Base-by-base conservation (phyloP, 2,113 vertebrate species). In the Pimephales promelas region DNA sequence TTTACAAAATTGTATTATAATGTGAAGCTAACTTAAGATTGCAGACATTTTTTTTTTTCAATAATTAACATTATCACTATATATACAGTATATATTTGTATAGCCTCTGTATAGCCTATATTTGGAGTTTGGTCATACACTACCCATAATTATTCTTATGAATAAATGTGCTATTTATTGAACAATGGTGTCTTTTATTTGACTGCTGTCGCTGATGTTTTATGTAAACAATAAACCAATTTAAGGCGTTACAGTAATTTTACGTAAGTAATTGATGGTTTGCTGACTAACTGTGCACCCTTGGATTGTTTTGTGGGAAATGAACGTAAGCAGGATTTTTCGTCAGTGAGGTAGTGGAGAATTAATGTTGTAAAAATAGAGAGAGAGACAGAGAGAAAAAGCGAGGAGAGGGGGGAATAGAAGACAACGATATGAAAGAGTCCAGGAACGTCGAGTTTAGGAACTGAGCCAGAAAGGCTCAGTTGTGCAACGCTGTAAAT, bases 321-420 rank as follows among this genome's bases (percentile, higher is more conserved):
- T 86, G 81, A 92, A 83, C 74, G 56, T 79, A 85, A 86, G 86
- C 86, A 87, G 86, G 90, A 93, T 94, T 93, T 93, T 94, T 93
- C 88, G 88, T 85, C 87, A 22, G 52, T 94, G 93, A 94, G 89
- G 92, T 93, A 93, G 89, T 92, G 88, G 92, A 91, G 90, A 88
- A 87, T 18, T 88, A 89, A 90, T 85, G 85, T 88, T 89, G 87
- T 90, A 83, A 92, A 91, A 92, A 90, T 68, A 70, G 7, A 70
- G 36, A 70, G 36, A 47, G 76, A 72, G 70, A 68, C 52, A 43
- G 54, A 36, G 24, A 34, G 34, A 28, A 47, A 43, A 4, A 26
- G 43, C 40, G 87, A 88, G 79, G 10, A 62, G 81, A 71, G 88
- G 18, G 2, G 7, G 7, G 20, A 54, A 54, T 18, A 2, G 5